Evolutionary conservation across 2,888 invertebrate species (phyloP).

Genomic region (Lymantria monacha): DNA sequence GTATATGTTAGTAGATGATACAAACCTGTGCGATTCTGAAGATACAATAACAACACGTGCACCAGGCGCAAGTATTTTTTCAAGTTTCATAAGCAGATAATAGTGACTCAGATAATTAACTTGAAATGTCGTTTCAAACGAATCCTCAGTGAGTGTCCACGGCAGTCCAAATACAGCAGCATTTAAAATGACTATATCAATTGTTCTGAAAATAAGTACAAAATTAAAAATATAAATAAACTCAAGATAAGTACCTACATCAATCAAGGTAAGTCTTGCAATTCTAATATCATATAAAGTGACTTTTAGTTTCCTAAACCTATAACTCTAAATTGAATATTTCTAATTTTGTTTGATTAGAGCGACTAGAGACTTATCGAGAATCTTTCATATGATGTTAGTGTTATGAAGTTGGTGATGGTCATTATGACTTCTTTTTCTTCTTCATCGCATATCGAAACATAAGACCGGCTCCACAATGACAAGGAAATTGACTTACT

Average conservation of each 20-base stretch:
- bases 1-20: background rate
- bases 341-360: too few species aligned
- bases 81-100: constrained; percentile 88
- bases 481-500: too few species aligned
- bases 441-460: too few species aligned
- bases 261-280: too few species aligned
- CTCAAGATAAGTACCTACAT: background rate
- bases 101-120: constrained; percentile 93
- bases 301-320: too few species aligned
- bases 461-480: too few species aligned
- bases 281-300: too few species aligned
- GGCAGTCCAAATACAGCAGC: constrained; percentile 91
- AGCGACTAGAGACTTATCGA: too few species aligned
- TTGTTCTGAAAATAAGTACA: constrained; percentile 72
- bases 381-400: too few species aligned
- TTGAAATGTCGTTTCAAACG: constrained; percentile 90
- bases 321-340: too few species aligned
- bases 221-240: background rate
- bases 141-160: constrained; percentile 87
- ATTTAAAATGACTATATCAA: constrained; percentile 90
- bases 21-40: constrained; percentile 92
- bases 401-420: too few species aligned
- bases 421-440: too few species aligned
- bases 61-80: constrained; percentile 85
- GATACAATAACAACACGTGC: constrained; percentile 91